Base-by-base conservation (phyloP, 2,888 invertebrate genomes). In the Tipula confusa region DNA sequence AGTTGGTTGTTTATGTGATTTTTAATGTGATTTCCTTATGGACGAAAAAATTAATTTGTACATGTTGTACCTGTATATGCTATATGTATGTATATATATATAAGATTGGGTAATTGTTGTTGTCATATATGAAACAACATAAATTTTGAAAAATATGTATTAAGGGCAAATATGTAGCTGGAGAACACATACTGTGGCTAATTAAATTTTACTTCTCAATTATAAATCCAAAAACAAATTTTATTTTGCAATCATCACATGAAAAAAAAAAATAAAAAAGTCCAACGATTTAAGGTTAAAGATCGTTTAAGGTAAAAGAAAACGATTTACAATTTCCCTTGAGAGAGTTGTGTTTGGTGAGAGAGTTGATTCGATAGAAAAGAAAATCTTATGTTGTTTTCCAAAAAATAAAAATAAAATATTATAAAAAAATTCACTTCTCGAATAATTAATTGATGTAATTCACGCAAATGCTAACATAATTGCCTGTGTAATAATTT, bases 21-120 rank as follows among this genome's bases (percentile, higher is more conserved):
- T n/a, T 64, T 64, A 64, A 64, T 64, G 64, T 64, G 24, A 64
- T 64, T 64, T 64, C 64, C 64, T 64, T 64, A 64, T 64, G 64
- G 64, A 24, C 64, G 64, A 24, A 7, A 24, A n/a, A 64, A 64
- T 24, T 64, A 64, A 64, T 64, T 48, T 15, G 24, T 64, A 64
- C 11, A 64, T 64, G 24, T 24, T 24, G 1, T 24, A n/a, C n/a
- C 2, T 64, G 64, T 64, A 13, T 2, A 33, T 13, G 31, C 31
- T 31, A 3, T 7, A 31, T 3, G 31, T 31, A 31, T 31, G 31
- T 31, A 31, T 7, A 31, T 7, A 31, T 31, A 31, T 1, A n/a
- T 64, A n/a, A n/a, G 24, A 64, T 64, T 24, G 9, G 18, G 13
- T 24, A 64, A 64, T 24, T 24, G 24, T 43, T n/a, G 64, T 2